Base-by-base conservation (phyloP, 53 echinoderm and acorn worm species). In the Paelopatides confundens region DNA sequence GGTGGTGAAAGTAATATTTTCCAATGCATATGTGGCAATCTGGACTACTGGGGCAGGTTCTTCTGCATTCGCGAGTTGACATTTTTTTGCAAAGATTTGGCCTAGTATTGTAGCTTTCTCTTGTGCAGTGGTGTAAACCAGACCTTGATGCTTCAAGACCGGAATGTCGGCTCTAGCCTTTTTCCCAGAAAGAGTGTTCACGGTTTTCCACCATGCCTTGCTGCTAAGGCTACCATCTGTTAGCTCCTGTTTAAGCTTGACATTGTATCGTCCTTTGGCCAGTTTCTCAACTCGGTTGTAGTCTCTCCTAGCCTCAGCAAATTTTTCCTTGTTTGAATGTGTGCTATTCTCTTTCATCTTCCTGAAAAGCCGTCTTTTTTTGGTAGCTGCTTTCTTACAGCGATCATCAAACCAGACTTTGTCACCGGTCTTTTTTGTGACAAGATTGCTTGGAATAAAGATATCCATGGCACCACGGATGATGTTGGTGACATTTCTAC, bases 401-500 rank as follows among this genome's bases (percentile, higher is more conserved):
- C 28, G n/a, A 46, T 87, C 84, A 37, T 87, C 77, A 36, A 88
- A 88, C 85, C 51, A 88, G 11, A 23, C 50, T 31, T 93, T 87
- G 71, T 88, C 70, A 13, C 88, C 67, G 35, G 86, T 88, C 87
- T 81, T 94, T 66, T 77, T 93, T 23, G 77, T 18, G n/a, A 93
- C 71, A 31, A 66, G 7, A 37, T 89, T 89, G 48, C 86, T 48
- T 66, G 93, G 91, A 5, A 88, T 93, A 69, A 65, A 93, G 29
- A 79, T 77, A 1, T 93, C 91, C 88, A 93, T 85, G 3, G 94
- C 81, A 32, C 83, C 66, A 31, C 68, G 12, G 50, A 93, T 93
- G 31, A 91, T 91, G 46, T 51, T 58, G 23, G 88, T 94, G 52
- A 94, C 85, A 26, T 66, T 93, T 39, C 63, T 91, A 66, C 94